These are phyloP conservation scores for Hirundo rustica DNA, from an alignment of 2,797 vertebrate species.

Conservation along the genomic window DNA sequence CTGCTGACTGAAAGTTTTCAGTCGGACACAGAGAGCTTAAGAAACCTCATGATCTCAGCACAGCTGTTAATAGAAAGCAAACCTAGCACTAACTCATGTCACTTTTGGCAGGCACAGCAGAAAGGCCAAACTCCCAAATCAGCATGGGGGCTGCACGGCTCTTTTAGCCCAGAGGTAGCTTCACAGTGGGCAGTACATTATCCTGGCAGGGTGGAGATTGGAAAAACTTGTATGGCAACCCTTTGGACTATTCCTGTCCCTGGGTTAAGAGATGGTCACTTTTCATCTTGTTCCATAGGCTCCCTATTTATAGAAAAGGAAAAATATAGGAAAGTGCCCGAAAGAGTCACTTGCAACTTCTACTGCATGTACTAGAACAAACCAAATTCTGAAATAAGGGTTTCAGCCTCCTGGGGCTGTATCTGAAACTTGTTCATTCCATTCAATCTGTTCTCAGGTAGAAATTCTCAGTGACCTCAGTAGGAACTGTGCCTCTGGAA, in stretches of 20 bases:
- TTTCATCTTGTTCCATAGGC: not conserved
- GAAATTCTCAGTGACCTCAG: not conserved
- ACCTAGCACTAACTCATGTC: conserved; percentile 56
- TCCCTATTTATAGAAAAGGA: not conserved
- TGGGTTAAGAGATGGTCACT: not conserved
- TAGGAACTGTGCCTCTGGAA: not conserved
- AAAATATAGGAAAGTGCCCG: not conserved
- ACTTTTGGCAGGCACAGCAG: conserved; percentile 59
- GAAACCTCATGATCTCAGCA: conserved; percentile 66
- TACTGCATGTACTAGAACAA: not conserved
- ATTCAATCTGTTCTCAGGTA: not conserved
- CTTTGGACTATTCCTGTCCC: not conserved
- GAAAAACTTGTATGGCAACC: conserved; percentile 15
- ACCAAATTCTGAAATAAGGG: not conserved
- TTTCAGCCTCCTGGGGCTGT: not conserved
- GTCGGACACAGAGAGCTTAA: conserved; percentile 38
- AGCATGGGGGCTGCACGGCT: conserved; percentile 25
- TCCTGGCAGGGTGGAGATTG: conserved; percentile 8
- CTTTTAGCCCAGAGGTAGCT: conserved; percentile 47
- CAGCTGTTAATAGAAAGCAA: conserved; percentile 62
- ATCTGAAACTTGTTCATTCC: not conserved
- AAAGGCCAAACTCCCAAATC: conserved; percentile 50
- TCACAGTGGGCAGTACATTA: not conserved
- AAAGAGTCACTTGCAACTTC: not conserved
- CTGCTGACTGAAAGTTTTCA: conserved; percentile 53